Evolutionary conservation across 2,113 vertebrate species (phyloP).

Genomic region (Hippocampus comes): DNA sequence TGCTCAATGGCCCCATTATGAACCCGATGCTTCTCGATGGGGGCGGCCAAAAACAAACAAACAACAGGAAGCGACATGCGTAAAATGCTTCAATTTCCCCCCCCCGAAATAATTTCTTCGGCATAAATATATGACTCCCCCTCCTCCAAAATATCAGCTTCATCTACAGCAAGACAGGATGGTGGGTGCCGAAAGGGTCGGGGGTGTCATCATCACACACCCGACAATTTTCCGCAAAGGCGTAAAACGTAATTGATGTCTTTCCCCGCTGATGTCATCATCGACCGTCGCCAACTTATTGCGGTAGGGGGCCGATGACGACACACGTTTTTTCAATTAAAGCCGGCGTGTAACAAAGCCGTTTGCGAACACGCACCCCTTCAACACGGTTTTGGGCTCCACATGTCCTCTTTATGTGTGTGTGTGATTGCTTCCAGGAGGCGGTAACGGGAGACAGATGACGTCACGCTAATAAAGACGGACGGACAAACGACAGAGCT

Average conservation of each 20-base stretch:
- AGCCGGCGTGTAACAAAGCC: background rate
- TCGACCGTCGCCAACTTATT: constrained; percentile 60
- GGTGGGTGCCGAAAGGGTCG: too few relatives aligned
- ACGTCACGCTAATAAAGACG: constrained; percentile 43
- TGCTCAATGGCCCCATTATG: constrained; percentile 1
- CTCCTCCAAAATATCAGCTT: too few relatives aligned
- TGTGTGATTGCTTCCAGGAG: constrained; percentile 60
- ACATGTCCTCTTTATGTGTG: background rate
- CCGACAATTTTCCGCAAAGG: constrained; percentile 52
- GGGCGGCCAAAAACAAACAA: too few relatives aligned
- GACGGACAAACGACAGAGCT: constrained; percentile 63
- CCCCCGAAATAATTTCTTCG: too few relatives aligned
- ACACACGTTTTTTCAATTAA: background rate
- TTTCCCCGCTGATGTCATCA: constrained; percentile 68
- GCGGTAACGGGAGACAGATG: constrained; percentile 61
- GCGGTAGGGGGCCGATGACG: constrained; percentile 29
- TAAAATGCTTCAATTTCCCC: background rate
- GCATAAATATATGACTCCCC: too few relatives aligned
- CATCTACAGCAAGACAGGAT: too few relatives aligned
- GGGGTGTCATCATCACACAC: background rate
- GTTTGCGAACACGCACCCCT: background rate
- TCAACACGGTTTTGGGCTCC: background rate
- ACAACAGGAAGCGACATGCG: background rate
- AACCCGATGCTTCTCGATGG: background rate
- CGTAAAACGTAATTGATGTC: constrained; percentile 56